Percentiles rank a stretch among this genome's conserved stretches.
These are phyloP conservation scores for Zoroaster sp. DNA, from an alignment of 53 echinoderm and acorn worm genomes.

Conservation along the genomic window DNA sequence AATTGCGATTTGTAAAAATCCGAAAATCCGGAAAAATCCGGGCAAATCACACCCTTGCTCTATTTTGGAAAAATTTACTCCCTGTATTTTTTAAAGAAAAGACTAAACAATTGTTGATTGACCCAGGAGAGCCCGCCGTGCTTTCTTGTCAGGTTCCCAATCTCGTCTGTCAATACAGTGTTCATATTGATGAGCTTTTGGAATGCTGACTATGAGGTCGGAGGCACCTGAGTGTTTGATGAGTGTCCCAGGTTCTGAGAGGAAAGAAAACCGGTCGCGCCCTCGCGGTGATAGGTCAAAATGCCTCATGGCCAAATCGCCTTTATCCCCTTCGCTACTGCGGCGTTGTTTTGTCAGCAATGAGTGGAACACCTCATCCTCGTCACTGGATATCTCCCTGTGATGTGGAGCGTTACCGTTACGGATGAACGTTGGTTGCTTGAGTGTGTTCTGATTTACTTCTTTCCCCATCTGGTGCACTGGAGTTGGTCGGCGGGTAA, in stretches of 20 bases:
- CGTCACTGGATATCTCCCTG: background rate
- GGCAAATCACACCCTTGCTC: no score
- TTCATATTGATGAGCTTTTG: background rate
- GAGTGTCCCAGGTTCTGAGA: background rate
- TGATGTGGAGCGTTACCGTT: background rate
- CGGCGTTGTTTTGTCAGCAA: background rate
- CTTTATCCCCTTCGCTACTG: conserved; percentile 48
- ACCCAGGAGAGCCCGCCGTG: background rate
- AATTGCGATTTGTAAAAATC: no score
- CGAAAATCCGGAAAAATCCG: no score
- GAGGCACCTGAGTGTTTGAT: background rate
- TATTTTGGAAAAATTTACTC: no score
- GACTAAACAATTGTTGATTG: conserved; percentile 4
- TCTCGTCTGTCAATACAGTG: background rate
- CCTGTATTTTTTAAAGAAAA: no score
- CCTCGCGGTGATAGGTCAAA: background rate
- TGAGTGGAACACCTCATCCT: background rate
- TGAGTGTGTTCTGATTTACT: background rate
- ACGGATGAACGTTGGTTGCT: background rate
- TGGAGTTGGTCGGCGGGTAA: background rate
- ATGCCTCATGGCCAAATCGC: conserved; percentile 25
- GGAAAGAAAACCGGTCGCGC: background rate
- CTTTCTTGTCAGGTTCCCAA: conserved; percentile 3
- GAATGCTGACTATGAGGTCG: background rate
- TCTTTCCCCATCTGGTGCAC: background rate